Percentiles rank a stretch among this genome's conserved stretches.
Evolutionary conservation across 2,113 vertebrate species (phyloP).

Genomic region (Rhinolophus ferrumequinum): DNA sequence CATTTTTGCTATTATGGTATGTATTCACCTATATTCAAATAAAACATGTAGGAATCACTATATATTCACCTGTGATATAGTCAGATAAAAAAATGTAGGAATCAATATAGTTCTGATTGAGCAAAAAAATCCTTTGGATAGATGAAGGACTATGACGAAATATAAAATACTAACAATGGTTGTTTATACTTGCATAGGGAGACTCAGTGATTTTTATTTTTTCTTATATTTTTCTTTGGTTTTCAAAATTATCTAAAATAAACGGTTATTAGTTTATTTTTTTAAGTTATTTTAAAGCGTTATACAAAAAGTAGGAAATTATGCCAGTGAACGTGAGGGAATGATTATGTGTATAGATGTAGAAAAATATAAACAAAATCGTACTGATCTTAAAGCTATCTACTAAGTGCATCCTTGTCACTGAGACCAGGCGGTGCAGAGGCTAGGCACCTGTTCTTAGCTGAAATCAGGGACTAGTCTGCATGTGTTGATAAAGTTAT

Average conservation of each 20-base stretch:
- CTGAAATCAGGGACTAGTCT: not conserved
- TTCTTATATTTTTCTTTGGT: slow-evolving; percentile 18
- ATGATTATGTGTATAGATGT: not conserved
- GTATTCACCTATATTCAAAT: not conserved
- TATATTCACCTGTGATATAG: not conserved
- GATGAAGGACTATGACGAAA: slow-evolving; percentile 5
- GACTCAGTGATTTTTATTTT: not conserved
- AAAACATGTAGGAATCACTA: no score
- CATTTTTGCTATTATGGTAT: not conserved
- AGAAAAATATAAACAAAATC: not conserved
- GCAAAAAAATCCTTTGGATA: not conserved
- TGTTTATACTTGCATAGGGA: not conserved
- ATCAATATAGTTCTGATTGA: not conserved
- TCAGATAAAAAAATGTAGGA: slow-evolving; percentile 39
- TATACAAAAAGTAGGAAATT: slow-evolving; percentile 36
- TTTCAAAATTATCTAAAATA: slow-evolving; percentile 44
- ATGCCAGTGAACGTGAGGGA: not conserved
- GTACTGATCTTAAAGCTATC: not conserved
- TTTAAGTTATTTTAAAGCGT: not conserved
- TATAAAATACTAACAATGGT: not conserved
- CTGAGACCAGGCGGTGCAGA: not conserved
- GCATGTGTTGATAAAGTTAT: not conserved
- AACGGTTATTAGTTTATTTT: not conserved
- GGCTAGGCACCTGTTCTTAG: not conserved
- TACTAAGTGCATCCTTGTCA: not conserved